Percentiles rank a stretch among this genome's conserved stretches.
Conservation (phyloP, 2,888 invertebrate species). For the Chymomyza procnemis region DNA sequence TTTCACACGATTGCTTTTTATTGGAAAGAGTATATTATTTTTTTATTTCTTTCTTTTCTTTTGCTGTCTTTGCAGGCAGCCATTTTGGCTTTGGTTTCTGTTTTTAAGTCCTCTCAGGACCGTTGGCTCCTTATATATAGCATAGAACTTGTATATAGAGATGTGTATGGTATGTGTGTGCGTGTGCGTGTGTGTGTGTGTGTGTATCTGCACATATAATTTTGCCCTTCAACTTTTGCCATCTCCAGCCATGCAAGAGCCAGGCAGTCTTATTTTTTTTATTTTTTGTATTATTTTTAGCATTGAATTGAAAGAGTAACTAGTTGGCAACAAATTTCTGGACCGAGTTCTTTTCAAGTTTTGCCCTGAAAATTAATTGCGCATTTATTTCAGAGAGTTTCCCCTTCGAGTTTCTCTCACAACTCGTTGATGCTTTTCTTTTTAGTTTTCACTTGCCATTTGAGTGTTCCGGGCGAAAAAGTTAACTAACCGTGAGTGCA, state of each 20-base stretch:
- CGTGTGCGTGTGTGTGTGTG: background rate
- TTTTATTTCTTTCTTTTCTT: constrained; percentile 22
- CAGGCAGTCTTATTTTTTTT: too few species aligned
- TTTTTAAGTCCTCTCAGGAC: background rate
- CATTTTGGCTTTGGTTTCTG: constrained; percentile 24
- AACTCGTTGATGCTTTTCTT: background rate
- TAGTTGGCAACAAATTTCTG: constrained; percentile 19
- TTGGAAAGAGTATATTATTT: constrained; percentile 31
- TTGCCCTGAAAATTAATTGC: constrained; percentile 66
- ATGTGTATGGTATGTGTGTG: background rate
- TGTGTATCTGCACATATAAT: background rate
- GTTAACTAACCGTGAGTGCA: background rate
- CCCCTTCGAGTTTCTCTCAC: constrained; percentile 15
- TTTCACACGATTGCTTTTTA: constrained; percentile 46
- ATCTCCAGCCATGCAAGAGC: background rate
- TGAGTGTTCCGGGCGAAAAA: background rate
- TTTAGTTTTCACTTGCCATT: background rate
- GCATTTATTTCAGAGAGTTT: constrained; percentile 67
- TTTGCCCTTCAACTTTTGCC: background rate
- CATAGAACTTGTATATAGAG: too few species aligned
- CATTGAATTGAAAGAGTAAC: background rate
- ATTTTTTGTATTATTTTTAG: background rate
- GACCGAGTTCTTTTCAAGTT: constrained; percentile 48
- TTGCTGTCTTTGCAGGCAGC: constrained; percentile 7
- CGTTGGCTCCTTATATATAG: background rate